These are phyloP conservation scores for Prunella fulvescens DNA, from an alignment of 2,113 vertebrate species.

Conservation along the genomic window DNA sequence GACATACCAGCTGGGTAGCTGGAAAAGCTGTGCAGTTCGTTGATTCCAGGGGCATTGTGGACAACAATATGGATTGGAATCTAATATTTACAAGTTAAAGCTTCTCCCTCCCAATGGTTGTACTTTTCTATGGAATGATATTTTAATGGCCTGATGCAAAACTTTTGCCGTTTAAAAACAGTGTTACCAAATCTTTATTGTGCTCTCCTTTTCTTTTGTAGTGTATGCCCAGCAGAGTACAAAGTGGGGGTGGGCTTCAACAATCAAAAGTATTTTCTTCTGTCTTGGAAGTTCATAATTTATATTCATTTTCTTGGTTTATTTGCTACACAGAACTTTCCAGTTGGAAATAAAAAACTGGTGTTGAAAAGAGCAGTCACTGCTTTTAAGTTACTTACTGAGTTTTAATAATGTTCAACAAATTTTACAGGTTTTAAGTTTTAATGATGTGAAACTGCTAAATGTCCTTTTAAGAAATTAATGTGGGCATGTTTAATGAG, in stretches of 20 bases:
- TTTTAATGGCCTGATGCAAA: background rate
- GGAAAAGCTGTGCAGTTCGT: constrained; percentile 32
- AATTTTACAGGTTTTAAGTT: background rate
- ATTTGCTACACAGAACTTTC: background rate
- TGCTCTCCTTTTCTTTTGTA: background rate
- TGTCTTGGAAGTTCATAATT: background rate
- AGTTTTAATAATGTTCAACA: background rate
- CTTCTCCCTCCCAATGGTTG: background rate
- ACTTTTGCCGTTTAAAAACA: background rate
- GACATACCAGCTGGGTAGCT: constrained; percentile 49
- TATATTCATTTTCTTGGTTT: background rate
- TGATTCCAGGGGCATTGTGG: constrained; percentile 33
- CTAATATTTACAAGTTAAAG: constrained; percentile 58
- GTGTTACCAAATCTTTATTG: background rate
- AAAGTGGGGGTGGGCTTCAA: background rate
- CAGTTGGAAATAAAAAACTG: background rate
- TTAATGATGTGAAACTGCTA: background rate
- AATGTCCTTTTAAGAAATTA: background rate
- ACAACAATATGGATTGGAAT: constrained; percentile 51
- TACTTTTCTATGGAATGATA: background rate
- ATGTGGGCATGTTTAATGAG: background rate
- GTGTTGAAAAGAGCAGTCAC: background rate
- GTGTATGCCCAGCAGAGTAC: background rate
- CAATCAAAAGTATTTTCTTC: background rate
- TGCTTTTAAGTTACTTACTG: background rate